Conservation (phyloP, 2,113 vertebrate species). For the Ammospiza caudacuta region DNA sequence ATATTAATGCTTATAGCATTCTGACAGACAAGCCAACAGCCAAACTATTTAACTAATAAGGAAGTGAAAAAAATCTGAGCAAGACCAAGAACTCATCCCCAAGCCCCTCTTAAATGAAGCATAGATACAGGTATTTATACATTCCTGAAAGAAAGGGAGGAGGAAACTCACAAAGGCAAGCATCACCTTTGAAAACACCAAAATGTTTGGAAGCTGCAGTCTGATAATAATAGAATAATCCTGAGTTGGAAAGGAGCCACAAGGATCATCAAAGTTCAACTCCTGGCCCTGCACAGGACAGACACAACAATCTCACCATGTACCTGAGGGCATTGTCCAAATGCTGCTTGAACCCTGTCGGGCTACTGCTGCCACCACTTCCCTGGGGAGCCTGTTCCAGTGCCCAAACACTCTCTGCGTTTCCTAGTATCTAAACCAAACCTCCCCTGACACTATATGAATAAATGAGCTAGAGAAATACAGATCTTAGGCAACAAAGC, state of each 20-base stretch:
- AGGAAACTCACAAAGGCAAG: not conserved
- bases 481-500: not conserved
- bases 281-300: not conserved
- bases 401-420: not conserved
- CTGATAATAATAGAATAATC: not conserved
- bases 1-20: not conserved
- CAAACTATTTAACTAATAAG: not conserved
- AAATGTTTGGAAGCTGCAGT: not conserved
- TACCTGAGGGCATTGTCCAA: not conserved
- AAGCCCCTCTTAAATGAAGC: not conserved
- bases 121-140: not conserved
- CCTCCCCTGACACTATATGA: not conserved
- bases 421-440: not conserved
- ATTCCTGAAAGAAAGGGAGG: not conserved
- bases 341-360: rapidly evolving
- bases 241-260: not conserved
- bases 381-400: not conserved
- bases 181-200: not conserved
- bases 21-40: not conserved
- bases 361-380: not conserved
- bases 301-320: not conserved
- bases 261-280: not conserved
- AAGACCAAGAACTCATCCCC: not conserved
- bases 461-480: not conserved
- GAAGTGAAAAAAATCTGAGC: not conserved